Conservation (phyloP, 2,797 vertebrate genomes). For the Cirrhinus molitorella region DNA sequence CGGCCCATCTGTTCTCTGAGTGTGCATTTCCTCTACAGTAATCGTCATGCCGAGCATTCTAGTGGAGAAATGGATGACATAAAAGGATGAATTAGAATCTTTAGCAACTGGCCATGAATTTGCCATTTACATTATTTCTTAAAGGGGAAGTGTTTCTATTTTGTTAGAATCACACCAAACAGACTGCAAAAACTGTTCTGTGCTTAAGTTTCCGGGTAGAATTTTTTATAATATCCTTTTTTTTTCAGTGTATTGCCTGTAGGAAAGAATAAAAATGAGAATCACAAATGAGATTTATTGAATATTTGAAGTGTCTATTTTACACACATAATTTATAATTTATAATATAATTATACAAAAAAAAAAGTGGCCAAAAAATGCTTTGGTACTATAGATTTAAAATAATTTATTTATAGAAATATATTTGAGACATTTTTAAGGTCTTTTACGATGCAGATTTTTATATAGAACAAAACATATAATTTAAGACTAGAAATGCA, state of each 20-base stretch:
- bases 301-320: background rate
- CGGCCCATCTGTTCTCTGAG: slow-evolving; percentile 58
- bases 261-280: background rate
- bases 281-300: background rate
- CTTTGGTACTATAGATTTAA: background rate
- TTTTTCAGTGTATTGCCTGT: background rate
- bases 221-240: background rate
- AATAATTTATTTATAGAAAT: background rate
- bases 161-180: background rate
- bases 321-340: no score
- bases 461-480: no score
- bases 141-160: background rate
- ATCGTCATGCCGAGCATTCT: slow-evolving; percentile 10
- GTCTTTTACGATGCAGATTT: no score
- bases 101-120: background rate
- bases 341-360: slow-evolving; percentile 7
- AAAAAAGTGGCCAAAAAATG: background rate
- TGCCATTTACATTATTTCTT: slow-evolving; percentile 7
- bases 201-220: background rate
- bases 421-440: no score
- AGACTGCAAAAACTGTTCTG: background rate
- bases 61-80: background rate
- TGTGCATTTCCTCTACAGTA: slow-evolving; percentile 15
- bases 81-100: background rate
- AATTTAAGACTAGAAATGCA: no score